Evolutionary conservation across 2,797 vertebrate genomes (phyloP).

Genomic region (Sorex maritimensis): DNA sequence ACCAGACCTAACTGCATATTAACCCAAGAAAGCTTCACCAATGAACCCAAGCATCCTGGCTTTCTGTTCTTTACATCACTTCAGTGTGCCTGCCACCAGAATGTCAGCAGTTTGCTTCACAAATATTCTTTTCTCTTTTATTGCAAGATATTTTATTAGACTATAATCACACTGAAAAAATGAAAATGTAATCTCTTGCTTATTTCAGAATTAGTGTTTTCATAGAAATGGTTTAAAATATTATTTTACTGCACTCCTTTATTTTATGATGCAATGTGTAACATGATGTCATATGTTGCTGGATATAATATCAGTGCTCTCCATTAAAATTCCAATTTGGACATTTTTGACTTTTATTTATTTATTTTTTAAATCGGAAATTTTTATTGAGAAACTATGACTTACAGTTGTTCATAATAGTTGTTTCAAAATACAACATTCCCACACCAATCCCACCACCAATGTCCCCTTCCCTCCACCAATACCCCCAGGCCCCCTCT

Average conservation of each 20-base stretch:
- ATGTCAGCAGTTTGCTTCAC: background rate
- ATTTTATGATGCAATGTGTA: background rate
- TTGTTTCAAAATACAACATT: too few relatives aligned
- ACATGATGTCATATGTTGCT: constrained; percentile 11
- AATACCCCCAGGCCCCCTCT: too few relatives aligned
- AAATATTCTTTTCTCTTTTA: background rate
- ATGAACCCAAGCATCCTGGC: background rate
- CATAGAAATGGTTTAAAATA: constrained; percentile 4
- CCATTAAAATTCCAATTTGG: constrained; percentile 50
- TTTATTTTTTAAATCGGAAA: too few relatives aligned
- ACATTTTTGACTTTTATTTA: background rate
- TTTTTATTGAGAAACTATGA: too few relatives aligned
- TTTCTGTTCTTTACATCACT: background rate
- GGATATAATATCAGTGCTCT: background rate
- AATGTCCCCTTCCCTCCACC: too few relatives aligned
- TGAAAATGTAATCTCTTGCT: constrained; percentile 17
- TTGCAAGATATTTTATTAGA: constrained; percentile 28
- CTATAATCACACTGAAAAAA: background rate
- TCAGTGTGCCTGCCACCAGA: background rate
- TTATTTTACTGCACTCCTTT: background rate
- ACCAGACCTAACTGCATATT: background rate
- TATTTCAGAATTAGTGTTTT: constrained; percentile 34
- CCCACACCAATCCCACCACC: too few relatives aligned
- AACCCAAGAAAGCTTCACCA: background rate
- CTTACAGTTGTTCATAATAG: too few relatives aligned